phyloP scores from a whole-genome alignment of 2,888 invertebrate genomes.

The Coleophora deauratella region DNA sequence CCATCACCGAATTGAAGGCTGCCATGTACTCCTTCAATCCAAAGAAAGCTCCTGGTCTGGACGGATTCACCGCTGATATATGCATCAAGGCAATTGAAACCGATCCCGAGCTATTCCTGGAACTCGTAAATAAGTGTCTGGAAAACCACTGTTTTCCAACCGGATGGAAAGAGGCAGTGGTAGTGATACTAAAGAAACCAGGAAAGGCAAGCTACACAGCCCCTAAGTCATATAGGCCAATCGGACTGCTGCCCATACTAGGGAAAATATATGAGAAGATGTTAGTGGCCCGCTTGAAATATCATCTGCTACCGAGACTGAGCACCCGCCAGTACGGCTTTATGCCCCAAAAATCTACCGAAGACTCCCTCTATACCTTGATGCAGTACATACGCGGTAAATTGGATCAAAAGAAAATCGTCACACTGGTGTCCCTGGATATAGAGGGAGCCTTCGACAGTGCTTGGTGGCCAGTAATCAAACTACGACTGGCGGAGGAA shows the following conservation, averaged over 20 bases:
- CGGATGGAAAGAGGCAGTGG: conserved; percentile 8
- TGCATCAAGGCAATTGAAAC: conserved; percentile 10
- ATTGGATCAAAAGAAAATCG: background rate
- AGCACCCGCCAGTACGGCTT: conserved; percentile 12
- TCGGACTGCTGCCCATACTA: conserved; percentile 11
- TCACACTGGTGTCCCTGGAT: conserved; percentile 8
- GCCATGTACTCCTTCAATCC: conserved; percentile 6
- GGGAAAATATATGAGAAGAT: conserved; percentile 12
- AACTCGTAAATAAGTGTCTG: conserved; percentile 4
- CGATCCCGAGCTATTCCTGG: conserved; percentile 1
- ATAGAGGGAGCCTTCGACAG: conserved; percentile 12
- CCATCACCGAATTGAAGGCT: conserved; percentile 4
- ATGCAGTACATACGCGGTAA: conserved; percentile 1
- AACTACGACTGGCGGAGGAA: conserved; percentile 6
- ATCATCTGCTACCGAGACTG: conserved; percentile 2
- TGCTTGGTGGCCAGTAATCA: conserved; percentile 11
- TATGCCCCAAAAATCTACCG: conserved; percentile 9
- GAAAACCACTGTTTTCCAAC: conserved; percentile 2
- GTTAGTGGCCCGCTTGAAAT: conserved; percentile 5
- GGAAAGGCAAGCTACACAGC: conserved; percentile 1
- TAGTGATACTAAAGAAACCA: conserved; percentile 5
- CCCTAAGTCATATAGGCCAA: conserved; percentile 9
- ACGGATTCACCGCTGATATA: conserved; percentile 18
- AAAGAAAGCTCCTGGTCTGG: conserved; percentile 16
- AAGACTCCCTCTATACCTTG: conserved; percentile 4